Evolutionary conservation across 2,888 invertebrate species (phyloP).

Genomic region (Bellardia bayeri): DNA sequence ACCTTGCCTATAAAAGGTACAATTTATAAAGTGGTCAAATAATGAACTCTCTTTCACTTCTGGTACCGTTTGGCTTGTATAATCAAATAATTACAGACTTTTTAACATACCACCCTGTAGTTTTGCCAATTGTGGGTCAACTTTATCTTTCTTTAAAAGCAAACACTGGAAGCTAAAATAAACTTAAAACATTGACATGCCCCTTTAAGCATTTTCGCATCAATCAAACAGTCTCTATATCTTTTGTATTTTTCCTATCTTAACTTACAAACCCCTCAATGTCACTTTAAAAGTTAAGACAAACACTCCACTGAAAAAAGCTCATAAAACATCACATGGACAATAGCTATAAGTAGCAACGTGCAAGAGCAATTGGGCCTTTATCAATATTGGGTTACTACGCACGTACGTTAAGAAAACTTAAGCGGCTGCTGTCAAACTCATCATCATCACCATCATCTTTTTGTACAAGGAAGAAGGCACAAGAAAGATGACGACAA

Average conservation of each 20-base stretch:
- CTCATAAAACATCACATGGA: conserved; percentile 40
- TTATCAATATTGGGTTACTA: conserved; percentile 48
- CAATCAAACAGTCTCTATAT: neutral
- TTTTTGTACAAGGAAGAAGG: neutral
- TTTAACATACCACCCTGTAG: too few relatives aligned
- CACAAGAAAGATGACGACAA: conserved; percentile 6
- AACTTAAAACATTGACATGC: neutral
- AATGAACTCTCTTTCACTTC: too few relatives aligned
- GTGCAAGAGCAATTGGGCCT: conserved; percentile 14
- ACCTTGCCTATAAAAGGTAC: too few relatives aligned
- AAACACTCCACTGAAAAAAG: conserved; percentile 33
- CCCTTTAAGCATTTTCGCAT: neutral
- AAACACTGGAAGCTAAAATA: too few relatives aligned
- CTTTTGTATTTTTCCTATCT: neutral
- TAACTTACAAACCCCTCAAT: conserved; percentile 27
- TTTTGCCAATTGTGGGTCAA: too few relatives aligned
- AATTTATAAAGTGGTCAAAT: too few relatives aligned
- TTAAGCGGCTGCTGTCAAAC: conserved; percentile 56
- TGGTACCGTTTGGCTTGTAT: too few relatives aligned
- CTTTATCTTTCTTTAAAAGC: too few relatives aligned
- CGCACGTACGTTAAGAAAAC: conserved; percentile 58
- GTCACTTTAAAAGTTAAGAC: conserved; percentile 42
- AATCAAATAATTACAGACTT: too few relatives aligned
- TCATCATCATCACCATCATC: conserved; percentile 40
- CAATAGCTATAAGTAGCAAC: conserved; percentile 3